Evolutionary conservation across 35 echinoderm and acorn worm species (phyloP).

Genomic region (Stichopus chloronotus): DNA sequence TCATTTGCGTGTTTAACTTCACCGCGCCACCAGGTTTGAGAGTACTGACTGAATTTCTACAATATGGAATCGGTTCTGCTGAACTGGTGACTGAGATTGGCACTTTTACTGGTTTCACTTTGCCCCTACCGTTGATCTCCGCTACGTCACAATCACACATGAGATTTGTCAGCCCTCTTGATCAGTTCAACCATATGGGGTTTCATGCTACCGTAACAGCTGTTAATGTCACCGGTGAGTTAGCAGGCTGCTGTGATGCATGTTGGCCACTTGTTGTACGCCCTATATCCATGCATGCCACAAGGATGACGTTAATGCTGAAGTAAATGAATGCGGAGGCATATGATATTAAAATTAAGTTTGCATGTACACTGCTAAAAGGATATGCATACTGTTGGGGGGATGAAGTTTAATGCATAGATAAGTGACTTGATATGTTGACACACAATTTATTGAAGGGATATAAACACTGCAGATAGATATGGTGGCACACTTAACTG

Average conservation of each 20-base stretch:
- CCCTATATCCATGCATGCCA: neutral
- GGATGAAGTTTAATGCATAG: too few species aligned
- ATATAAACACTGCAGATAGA: too few species aligned
- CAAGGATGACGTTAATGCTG: too few species aligned
- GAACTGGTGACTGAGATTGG: constrained; percentile 8
- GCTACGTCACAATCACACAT: neutral
- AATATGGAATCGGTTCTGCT: neutral
- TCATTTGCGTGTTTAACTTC: constrained; percentile 29
- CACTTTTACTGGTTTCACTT: neutral
- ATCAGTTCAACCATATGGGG: constrained; percentile 14
- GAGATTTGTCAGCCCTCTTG: neutral
- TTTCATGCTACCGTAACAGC: constrained; percentile 28
- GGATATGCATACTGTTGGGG: too few species aligned
- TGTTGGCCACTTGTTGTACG: neutral
- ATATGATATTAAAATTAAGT: too few species aligned
- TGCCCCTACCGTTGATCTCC: constrained; percentile 25
- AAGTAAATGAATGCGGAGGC: too few species aligned
- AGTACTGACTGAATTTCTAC: constrained; percentile 1
- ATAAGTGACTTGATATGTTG: too few species aligned
- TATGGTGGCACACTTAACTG: too few species aligned
- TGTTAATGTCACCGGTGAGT: constrained; percentile 36
- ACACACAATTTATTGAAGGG: too few species aligned
- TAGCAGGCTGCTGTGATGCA: neutral
- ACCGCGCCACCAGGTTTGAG: neutral
- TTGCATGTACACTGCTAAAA: too few species aligned